These are phyloP conservation scores for Sphaerodactylus townsendi DNA, from an alignment of 2,113 vertebrate genomes.

Conservation along the genomic window DNA sequence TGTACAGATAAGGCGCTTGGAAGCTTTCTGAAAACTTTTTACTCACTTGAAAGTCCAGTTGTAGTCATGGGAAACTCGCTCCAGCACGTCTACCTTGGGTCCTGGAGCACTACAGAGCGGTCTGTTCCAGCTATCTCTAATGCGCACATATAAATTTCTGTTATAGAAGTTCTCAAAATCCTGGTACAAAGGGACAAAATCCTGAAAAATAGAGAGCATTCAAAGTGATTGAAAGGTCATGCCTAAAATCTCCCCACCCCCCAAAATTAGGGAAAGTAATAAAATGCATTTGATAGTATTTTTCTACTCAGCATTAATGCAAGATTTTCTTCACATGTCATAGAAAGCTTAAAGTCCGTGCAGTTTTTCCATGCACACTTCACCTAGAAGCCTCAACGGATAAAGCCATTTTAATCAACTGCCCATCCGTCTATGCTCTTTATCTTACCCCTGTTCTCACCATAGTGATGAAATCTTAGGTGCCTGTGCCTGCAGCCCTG, in stretches of 20 bases:
- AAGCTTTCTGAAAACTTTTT: conserved; percentile 7
- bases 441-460: too few relatives aligned
- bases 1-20: not conserved
- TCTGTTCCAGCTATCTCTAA: conserved; percentile 96
- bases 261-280: not conserved
- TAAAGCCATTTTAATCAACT: not conserved
- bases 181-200: conserved; percentile 95
- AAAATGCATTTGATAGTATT: not conserved
- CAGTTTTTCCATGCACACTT: not conserved
- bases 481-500: not conserved
- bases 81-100: conserved; percentile 90
- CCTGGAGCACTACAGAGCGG: conserved; percentile 93
- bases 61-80: conserved; percentile 87
- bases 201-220: conserved; percentile 73
- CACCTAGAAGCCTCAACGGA: not conserved
- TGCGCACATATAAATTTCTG: conserved; percentile 95
- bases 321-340: not conserved
- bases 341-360: not conserved
- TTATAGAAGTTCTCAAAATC: conserved; percentile 99
- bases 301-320: not conserved
- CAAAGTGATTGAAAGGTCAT: conserved; percentile 7
- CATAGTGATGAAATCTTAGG: not conserved
- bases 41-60: conserved; percentile 97
- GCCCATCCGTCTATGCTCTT: too few relatives aligned
- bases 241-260: not conserved